These are phyloP conservation scores for Synanthedon myopaeformis DNA, from an alignment of 2,888 invertebrate genomes.

Conservation along the genomic window DNA sequence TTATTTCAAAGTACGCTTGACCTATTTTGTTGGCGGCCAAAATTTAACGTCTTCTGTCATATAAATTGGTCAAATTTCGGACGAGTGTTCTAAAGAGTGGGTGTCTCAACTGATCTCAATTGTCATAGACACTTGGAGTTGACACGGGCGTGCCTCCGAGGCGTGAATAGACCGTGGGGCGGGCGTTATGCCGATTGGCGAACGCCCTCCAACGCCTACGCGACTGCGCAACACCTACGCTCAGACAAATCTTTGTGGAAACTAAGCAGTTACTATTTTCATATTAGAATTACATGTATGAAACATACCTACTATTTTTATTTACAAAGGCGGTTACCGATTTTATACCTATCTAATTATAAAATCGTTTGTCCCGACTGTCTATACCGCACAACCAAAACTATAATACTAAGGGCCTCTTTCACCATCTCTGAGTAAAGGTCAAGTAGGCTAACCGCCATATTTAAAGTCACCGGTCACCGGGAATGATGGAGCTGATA, in stretches of 20 bases:
- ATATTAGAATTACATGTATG: too few relatives aligned
- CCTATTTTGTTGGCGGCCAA: neutral
- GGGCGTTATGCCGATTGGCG: conserved; percentile 62
- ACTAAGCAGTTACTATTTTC: conserved; percentile 18
- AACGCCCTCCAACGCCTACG: conserved; percentile 70
- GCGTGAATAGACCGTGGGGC: conserved; percentile 45
- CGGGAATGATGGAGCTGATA: too few relatives aligned
- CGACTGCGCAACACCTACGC: conserved; percentile 52
- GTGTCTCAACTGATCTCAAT: conserved; percentile 10
- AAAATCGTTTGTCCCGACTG: too few relatives aligned
- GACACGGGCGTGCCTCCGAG: conserved; percentile 27
- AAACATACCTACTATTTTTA: too few relatives aligned
- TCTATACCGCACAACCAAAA: too few relatives aligned
- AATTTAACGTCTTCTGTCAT: conserved; percentile 5
- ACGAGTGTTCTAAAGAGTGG: conserved; percentile 8
- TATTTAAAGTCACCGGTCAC: too few relatives aligned
- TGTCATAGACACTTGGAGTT: conserved; percentile 6
- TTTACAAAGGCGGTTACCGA: too few relatives aligned
- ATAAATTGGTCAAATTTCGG: conserved; percentile 13
- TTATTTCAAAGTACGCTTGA: neutral
- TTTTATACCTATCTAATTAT: too few relatives aligned
- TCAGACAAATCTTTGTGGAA: conserved; percentile 57
- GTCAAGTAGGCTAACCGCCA: too few relatives aligned
- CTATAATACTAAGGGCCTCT: too few relatives aligned
- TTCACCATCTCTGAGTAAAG: too few relatives aligned